Percentiles rank a stretch among this genome's conserved stretches.
Conservation (phyloP, 2,888 invertebrate species). For the Eupeodes latifasciatus region DNA sequence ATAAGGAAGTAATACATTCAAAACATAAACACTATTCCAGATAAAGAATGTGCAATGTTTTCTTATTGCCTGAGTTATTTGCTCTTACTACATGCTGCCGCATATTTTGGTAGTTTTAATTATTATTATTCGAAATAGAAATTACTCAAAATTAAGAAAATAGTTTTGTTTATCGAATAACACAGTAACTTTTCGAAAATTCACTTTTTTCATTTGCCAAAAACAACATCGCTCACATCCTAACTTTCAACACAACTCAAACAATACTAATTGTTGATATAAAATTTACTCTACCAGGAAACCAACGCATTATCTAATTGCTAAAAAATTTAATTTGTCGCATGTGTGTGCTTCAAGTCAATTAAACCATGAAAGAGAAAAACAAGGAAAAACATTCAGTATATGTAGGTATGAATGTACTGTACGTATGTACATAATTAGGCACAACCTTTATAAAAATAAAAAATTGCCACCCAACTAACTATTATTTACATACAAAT, state of each 20-base stretch:
- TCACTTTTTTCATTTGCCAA: constrained; percentile 10
- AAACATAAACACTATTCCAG: too few species aligned
- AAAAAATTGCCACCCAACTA: constrained; percentile 42
- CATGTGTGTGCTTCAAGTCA: constrained; percentile 59
- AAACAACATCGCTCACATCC: constrained; percentile 33
- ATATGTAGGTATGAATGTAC: too few species aligned
- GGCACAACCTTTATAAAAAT: background rate
- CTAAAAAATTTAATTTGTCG: constrained; percentile 44
- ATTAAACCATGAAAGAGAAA: constrained; percentile 41
- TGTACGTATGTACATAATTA: background rate
- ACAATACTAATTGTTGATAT: constrained; percentile 26
- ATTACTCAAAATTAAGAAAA: too few species aligned
- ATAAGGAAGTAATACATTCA: too few species aligned
- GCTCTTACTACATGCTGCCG: too few species aligned
- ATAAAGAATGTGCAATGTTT: too few species aligned
- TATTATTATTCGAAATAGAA: too few species aligned
- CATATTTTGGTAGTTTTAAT: too few species aligned
- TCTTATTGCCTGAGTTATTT: too few species aligned
- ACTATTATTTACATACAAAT: background rate
- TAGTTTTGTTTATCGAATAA: background rate
- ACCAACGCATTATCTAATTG: constrained; percentile 43
- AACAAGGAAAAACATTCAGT: background rate
- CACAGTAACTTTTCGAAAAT: background rate
- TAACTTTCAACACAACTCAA: constrained; percentile 33
- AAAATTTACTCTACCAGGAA: background rate